phyloP scores from a whole-genome alignment of 2,888 invertebrate genomes.

The Phortica okadai region DNA sequence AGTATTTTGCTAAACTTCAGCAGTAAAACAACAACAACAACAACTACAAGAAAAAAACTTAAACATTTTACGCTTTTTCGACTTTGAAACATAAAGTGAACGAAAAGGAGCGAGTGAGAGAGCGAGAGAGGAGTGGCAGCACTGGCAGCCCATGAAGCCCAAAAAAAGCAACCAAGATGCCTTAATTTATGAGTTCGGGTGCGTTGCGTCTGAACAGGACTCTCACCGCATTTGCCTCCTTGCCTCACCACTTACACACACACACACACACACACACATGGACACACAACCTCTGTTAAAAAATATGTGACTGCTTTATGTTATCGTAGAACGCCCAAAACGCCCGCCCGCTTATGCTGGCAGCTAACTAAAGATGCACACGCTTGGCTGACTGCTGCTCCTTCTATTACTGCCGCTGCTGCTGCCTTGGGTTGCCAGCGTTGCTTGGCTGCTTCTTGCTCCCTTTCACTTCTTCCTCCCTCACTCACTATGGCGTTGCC shows the following conservation, averaged over 20 bases:
- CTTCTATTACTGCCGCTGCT: neutral
- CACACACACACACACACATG: too few relatives aligned
- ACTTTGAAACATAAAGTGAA: neutral
- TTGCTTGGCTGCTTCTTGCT: neutral
- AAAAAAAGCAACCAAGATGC: neutral
- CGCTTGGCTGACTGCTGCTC: slow-evolving; percentile 6
- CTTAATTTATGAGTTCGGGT: neutral
- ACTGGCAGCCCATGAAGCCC: too few relatives aligned
- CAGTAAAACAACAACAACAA: neutral
- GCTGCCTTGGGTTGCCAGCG: neutral
- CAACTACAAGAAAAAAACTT: neutral
- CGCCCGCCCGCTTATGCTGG: neutral
- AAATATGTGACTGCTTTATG: too few relatives aligned
- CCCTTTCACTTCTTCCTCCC: too few relatives aligned
- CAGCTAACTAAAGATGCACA: slow-evolving; percentile 1
- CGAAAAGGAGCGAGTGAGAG: neutral
- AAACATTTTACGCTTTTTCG: slow-evolving; percentile 15
- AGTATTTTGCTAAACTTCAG: neutral
- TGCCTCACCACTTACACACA: too few relatives aligned
- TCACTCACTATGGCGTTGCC: neutral
- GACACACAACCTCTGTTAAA: too few relatives aligned
- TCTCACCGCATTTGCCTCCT: too few relatives aligned
- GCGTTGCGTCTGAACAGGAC: too few relatives aligned
- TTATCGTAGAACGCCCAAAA: neutral
- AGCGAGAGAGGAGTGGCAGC: too few relatives aligned